phyloP scores from a whole-genome alignment of 1,140 invertebrate genomes.

The Trialeurodes vaporariorum region DNA sequence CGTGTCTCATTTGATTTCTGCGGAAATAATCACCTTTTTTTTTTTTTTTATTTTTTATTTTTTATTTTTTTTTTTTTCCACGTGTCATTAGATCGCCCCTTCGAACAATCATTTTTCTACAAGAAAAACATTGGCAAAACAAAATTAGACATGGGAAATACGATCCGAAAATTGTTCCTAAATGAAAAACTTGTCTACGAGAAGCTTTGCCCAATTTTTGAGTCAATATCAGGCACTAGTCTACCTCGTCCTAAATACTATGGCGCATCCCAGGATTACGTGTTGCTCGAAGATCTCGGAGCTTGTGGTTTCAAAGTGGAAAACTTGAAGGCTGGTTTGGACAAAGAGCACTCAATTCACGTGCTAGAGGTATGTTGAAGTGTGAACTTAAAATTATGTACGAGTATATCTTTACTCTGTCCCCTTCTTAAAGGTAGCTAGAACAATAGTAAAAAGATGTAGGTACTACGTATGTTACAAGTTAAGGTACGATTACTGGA shows the following conservation, averaged over 20 bases:
- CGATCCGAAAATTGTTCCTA: background rate
- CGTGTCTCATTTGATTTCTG: too few relatives aligned
- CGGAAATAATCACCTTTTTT: too few relatives aligned
- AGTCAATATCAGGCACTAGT: background rate
- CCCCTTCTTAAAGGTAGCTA: too few relatives aligned
- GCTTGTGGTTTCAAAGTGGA: background rate
- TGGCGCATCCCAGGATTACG: background rate
- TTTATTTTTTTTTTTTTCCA: too few relatives aligned
- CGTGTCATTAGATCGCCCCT: background rate
- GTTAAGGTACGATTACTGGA: too few relatives aligned
- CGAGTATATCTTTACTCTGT: too few relatives aligned
- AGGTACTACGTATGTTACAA: too few relatives aligned
- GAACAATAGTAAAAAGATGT: too few relatives aligned
- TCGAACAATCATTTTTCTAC: background rate
- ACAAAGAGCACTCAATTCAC: background rate
- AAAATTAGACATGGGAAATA: background rate
- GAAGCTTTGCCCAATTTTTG: background rate
- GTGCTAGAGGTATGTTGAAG: too few relatives aligned
- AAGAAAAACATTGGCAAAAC: background rate
- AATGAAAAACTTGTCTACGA: background rate
- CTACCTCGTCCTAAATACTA: background rate
- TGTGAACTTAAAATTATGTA: too few relatives aligned
- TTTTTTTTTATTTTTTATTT: too few relatives aligned
- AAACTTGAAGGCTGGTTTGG: background rate
- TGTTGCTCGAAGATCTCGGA: background rate